Evolutionary conservation across 2,888 invertebrate species (phyloP), one percentile per base, ranked within the genome.

Genomic region (Rhamnusium bicolor): DNA sequence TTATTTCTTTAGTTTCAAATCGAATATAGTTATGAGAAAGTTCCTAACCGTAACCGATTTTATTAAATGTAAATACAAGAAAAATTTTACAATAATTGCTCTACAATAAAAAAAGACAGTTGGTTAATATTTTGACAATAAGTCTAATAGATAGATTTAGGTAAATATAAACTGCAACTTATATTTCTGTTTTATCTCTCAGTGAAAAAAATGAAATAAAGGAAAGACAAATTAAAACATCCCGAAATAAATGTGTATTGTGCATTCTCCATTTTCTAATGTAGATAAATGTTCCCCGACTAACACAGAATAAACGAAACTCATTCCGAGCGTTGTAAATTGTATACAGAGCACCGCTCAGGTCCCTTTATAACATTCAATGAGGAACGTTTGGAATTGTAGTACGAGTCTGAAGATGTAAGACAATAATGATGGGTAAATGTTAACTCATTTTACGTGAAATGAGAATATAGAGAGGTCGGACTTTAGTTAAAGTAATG

Each of bases 381-480:
- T 65, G 65, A 65, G 65, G 14, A 54, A 53, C 53, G 32, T 29
- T 54, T 27, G 53, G 47, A 47, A 27, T 19, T 18, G 24, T 16
- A 62, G 27, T 49, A 29, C 27, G 18, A 51, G 27, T 47, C 24
- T 56, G 63, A 63, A 54, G 51, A 56, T 14, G 53, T 24, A 27
- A 62, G 62, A 63, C 69, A 69, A 69, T 69, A 69, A 61, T 40
- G 62, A 40, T 40, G 47, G 46, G 70, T 62, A 54, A 70, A 62
- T 53, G 49, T 61, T 54, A 70, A 63, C 47, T 47, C 47, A 47
- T 63, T 63, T 49, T 24, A 19, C 63, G 40, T 40, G 18, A 27
- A 63, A 63, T 54, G 56, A 56, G 63, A 46, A 62, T 32, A 68
- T 58, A 68, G 58, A 60, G 46, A 58, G 68, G 60, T 68, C 60